Conservation (phyloP, 2,888 invertebrate genomes). For the Adelognathus sp. region DNA sequence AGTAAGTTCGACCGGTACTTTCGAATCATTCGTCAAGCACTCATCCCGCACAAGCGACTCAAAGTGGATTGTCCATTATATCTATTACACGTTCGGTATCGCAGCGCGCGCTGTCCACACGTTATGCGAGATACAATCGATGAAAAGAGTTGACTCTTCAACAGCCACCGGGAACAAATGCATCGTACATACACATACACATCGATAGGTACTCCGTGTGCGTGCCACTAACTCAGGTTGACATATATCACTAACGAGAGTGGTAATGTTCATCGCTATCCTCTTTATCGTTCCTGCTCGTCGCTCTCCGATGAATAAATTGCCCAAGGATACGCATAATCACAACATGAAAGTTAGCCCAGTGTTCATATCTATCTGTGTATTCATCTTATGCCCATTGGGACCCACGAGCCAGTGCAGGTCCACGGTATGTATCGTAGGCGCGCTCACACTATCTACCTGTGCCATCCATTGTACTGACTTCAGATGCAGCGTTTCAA, state of each 20-base stretch:
- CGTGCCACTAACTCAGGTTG: slow-evolving; percentile 20
- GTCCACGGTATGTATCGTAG: neutral
- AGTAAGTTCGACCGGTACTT: slow-evolving; percentile 1
- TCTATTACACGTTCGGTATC: slow-evolving; percentile 48
- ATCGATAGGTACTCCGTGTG: slow-evolving; percentile 5
- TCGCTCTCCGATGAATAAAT: slow-evolving; percentile 9
- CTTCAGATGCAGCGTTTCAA: slow-evolving; percentile 6
- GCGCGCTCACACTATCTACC: neutral
- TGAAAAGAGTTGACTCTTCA: slow-evolving; percentile 37
- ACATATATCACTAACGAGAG: slow-evolving; percentile 43
- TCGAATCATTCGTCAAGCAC: slow-evolving; percentile 15
- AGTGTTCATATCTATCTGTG: slow-evolving; percentile 23
- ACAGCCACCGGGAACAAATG: slow-evolving; percentile 22
- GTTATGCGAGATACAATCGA: slow-evolving; percentile 42
- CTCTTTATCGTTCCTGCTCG: neutral
- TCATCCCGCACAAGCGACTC: neutral
- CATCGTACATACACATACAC: slow-evolving; percentile 1
- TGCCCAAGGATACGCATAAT: neutral
- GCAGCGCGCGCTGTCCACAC: slow-evolving; percentile 35
- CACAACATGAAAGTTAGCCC: slow-evolving; percentile 17
- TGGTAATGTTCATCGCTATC: slow-evolving; percentile 34
- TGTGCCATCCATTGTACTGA: slow-evolving; percentile 20
- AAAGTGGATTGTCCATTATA: slow-evolving; percentile 44
- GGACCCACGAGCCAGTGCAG: neutral
- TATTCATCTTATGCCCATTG: slow-evolving; percentile 17